These are phyloP conservation scores for Bujurquina vittata DNA, from an alignment of 2,113 vertebrate species.

Conservation along the genomic window DNA sequence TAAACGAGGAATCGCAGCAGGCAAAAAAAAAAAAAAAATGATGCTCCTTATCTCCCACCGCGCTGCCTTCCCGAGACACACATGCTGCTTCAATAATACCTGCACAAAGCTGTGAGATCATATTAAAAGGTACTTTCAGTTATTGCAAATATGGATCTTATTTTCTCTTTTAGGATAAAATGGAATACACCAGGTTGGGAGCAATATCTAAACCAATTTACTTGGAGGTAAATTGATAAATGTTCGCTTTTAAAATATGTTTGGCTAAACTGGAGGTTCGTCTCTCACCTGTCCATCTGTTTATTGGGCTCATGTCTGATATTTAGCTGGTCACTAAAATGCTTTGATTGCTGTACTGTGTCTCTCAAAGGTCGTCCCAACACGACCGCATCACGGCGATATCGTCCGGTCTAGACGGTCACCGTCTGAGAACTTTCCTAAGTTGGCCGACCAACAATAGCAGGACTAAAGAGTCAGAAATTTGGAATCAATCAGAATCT, in stretches of 20 bases:
- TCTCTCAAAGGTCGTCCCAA: neutral
- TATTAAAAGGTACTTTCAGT: neutral
- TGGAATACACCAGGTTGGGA: neutral
- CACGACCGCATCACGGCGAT: neutral
- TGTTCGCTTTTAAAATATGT: neutral
- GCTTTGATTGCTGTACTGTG: accelerated
- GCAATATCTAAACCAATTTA: neutral
- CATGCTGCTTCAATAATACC: neutral
- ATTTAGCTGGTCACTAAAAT: neutral
- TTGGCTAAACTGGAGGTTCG: neutral
- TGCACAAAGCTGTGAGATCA: neutral
- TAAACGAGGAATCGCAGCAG: constrained; percentile 39
- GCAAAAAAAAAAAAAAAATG: neutral
- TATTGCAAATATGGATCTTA: neutral
- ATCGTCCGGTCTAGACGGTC: neutral
- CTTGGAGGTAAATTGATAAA: neutral
- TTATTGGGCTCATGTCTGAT: neutral
- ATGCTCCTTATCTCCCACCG: constrained; percentile 37
- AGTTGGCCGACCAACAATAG: neutral
- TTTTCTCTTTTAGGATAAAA: neutral
- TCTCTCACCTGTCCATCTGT: accelerated
- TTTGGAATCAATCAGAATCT: neutral
- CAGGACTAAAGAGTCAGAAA: neutral
- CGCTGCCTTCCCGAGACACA: neutral
- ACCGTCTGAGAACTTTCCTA: neutral